Evolutionary conservation across 2,113 vertebrate species (phyloP), one percentile per base, ranked within the genome.

Genomic region (Thalassoma bifasciatum): DNA sequence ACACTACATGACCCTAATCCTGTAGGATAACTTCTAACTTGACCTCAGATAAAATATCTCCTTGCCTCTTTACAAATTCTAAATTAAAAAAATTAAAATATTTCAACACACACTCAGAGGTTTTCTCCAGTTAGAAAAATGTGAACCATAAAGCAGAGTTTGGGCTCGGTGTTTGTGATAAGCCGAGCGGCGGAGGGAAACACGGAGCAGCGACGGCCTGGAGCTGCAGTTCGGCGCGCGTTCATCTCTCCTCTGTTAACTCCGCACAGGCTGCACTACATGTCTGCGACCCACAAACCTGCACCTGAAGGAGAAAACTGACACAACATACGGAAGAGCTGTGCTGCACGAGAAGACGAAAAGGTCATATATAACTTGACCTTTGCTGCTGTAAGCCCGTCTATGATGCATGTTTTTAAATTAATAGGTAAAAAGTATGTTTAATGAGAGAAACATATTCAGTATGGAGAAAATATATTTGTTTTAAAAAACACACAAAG

Each of bases 351-450:
- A 36, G 66, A 59, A 66, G 10, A 0, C 17, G 47, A 30, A 71
- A 82, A 85, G 79, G 84, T 87, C 74, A 88, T 10, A 21, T 60
- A 34, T 3, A 72, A 38, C 42, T 66, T 90, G 87, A 89, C 90
- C 88, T 90, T 84, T 90, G 51, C 49, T 19, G 63, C n/a, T 16
- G 10, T 1, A 49, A 77, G 37, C 10, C 26, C 14, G 11, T 62
- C 44, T 47, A 16, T 46, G 8, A 17, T 14, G 46, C 26, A 10
- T 14, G 3, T 36, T 21, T 75, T 75, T 61, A 10, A 71, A 44
- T 60, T 36, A 21, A 19, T 17, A 42, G 17, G 26, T 51, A 22
- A 24, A n/a, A 78, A 59, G 0, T 17, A 19, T 46, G 0, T 3
- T 12, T 34, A 6, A 0, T 13, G 0, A 57, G 10, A 63, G n/a